Conservation (phyloP, 2,113 vertebrate species). For the Chaetops frenatus region DNA sequence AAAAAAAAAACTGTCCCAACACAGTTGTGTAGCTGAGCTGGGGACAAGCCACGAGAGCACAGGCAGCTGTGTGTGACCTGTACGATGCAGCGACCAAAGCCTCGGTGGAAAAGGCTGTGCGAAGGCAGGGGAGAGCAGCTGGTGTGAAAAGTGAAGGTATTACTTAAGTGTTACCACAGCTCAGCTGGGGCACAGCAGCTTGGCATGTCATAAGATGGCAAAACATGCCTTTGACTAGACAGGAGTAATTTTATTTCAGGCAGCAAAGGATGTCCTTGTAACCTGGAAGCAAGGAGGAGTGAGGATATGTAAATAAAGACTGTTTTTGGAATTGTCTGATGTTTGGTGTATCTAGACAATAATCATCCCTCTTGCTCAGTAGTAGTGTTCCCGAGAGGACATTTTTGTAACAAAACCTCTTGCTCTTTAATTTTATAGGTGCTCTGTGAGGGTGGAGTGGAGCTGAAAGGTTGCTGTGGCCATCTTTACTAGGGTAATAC, state of each 20-base stretch:
- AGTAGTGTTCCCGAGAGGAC: neutral
- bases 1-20: too few relatives aligned
- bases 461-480: neutral
- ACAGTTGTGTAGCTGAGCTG: neutral
- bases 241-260: neutral
- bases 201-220: neutral
- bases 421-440: neutral
- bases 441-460: neutral
- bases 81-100: rapidly evolving
- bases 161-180: rapidly evolving
- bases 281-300: neutral
- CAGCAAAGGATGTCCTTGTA: neutral
- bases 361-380: neutral
- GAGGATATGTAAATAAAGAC: neutral
- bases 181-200: neutral
- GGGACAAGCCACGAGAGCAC: neutral
- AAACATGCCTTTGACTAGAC: neutral
- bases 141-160: rapidly evolving
- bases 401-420: neutral
- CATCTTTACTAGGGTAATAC: neutral
- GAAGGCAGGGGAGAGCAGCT: rapidly evolving
- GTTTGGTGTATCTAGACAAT: neutral
- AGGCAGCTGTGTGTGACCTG: rapidly evolving
- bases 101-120: neutral
- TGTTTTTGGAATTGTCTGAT: neutral